A percentile compares a stretch with the other conserved stretches of the same genome.
These are phyloP conservation scores for Lithophane semibrunnea DNA, from an alignment of 2,888 invertebrate genomes.

Conservation along the genomic window DNA sequence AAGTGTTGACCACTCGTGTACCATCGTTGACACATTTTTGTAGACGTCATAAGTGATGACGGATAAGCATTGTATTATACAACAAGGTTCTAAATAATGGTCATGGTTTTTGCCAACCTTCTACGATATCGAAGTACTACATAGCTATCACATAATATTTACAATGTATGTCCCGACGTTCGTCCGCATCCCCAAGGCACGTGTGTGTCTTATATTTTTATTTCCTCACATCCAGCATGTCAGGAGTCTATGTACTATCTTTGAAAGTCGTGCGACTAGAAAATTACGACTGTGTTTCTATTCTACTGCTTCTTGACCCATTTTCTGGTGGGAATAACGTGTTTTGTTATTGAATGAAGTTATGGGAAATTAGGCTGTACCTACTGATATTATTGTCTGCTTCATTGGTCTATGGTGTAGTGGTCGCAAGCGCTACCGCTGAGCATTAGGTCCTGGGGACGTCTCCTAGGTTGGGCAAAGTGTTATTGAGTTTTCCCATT, in stretches of 20 bases:
- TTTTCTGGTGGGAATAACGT: conserved; percentile 18
- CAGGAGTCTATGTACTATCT: conserved; percentile 26
- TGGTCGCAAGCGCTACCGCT: too few relatives aligned
- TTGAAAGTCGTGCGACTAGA: conserved; percentile 48
- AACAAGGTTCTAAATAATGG: too few relatives aligned
- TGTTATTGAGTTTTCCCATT: too few relatives aligned
- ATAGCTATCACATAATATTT: conserved; percentile 30
- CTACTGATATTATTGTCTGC: too few relatives aligned
- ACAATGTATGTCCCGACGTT: conserved; percentile 34
- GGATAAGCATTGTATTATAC: too few relatives aligned
- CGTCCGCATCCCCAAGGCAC: conserved; percentile 43
- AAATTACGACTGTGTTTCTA: conserved; percentile 52
- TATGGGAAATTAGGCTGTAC: not conserved
- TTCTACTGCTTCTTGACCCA: conserved; percentile 41
- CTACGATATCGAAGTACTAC: not conserved
- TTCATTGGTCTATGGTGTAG: too few relatives aligned
- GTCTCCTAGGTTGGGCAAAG: too few relatives aligned
- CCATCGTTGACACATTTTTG: too few relatives aligned
- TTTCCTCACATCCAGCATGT: conserved; percentile 35
- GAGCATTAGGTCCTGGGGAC: too few relatives aligned
- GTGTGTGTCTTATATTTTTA: conserved; percentile 56
- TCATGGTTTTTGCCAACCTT: not conserved
- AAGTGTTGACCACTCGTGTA: too few relatives aligned
- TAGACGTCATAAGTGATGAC: too few relatives aligned
- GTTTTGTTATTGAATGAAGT: not conserved